These are phyloP conservation scores for Thera obeliscata DNA, from an alignment of 2,888 invertebrate genomes.

Conservation along the genomic window DNA sequence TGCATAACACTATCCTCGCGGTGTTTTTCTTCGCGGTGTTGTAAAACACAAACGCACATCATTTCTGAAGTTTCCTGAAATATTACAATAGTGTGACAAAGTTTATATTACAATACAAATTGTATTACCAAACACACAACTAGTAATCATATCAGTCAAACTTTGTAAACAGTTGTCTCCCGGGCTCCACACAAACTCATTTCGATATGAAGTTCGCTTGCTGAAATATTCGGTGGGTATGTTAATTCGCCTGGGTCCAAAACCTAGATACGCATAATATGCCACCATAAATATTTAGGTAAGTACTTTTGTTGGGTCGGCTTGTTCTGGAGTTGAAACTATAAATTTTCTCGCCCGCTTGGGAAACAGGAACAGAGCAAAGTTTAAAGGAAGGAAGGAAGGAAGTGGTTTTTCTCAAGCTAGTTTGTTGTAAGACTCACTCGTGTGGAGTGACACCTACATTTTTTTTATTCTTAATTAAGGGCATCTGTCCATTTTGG, in stretches of 20 bases:
- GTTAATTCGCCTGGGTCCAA: constrained; percentile 6
- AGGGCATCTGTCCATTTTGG: no score
- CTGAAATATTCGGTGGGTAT: not conserved
- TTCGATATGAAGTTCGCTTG: constrained; percentile 7
- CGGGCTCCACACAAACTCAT: constrained; percentile 2
- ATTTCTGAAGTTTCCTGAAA: not conserved
- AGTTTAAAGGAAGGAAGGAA: constrained; percentile 1
- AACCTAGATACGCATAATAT: constrained; percentile 3
- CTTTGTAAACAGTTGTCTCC: not conserved
- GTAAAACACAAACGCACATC: no score
- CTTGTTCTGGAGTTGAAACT: constrained; percentile 2
- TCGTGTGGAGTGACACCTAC: no score
- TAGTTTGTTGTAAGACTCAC: not conserved
- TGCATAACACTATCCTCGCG: no score
- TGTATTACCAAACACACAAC: not conserved
- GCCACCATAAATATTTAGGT: not conserved
- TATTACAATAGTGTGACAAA: not conserved
- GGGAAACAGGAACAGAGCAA: not conserved
- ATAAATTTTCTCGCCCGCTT: constrained; percentile 3
- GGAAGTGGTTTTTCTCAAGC: not conserved
- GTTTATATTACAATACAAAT: not conserved
- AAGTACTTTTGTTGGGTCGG: constrained; percentile 1
- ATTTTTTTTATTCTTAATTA: no score
- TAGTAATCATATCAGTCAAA: constrained; percentile 4
- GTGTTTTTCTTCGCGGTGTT: no score